Evolutionary conservation across 2,113 vertebrate genomes (phyloP).

Genomic region (Benitochromis conjunctus): DNA sequence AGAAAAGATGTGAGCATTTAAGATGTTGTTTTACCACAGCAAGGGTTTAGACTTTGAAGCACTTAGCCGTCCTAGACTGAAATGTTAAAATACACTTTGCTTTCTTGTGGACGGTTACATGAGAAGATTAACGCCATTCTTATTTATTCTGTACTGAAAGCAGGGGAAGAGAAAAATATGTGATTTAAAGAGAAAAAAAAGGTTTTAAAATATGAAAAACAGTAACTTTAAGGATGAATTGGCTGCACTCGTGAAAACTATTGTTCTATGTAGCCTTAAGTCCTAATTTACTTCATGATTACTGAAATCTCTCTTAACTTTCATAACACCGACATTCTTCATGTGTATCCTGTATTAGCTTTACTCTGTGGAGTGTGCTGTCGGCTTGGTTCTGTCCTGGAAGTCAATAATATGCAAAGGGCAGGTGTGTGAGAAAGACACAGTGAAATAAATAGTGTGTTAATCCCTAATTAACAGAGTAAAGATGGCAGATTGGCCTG

Average conservation of each 20-base stretch:
- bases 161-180: not conserved
- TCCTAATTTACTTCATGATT: not conserved
- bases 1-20: not conserved
- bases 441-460: not conserved
- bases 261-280: not conserved
- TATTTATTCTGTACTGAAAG: not conserved
- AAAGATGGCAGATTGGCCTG: slow-evolving; percentile 22
- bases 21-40: not conserved
- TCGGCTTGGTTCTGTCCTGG: not conserved
- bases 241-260: not conserved
- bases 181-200: not conserved
- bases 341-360: not conserved
- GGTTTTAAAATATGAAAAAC: not conserved
- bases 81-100: not conserved
- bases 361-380: not conserved
- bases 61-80: too few relatives aligned
- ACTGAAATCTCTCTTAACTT: not conserved
- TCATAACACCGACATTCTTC: not conserved
- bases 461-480: slow-evolving; percentile 37
- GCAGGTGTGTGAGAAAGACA: not conserved
- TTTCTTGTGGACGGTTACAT: not conserved
- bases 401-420: not conserved
- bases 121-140: not conserved
- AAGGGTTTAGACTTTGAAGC: not conserved
- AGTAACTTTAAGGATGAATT: not conserved